These are phyloP conservation scores for Dryobotodes eremita DNA, from an alignment of 2,888 invertebrate genomes.

Conservation along the genomic window DNA sequence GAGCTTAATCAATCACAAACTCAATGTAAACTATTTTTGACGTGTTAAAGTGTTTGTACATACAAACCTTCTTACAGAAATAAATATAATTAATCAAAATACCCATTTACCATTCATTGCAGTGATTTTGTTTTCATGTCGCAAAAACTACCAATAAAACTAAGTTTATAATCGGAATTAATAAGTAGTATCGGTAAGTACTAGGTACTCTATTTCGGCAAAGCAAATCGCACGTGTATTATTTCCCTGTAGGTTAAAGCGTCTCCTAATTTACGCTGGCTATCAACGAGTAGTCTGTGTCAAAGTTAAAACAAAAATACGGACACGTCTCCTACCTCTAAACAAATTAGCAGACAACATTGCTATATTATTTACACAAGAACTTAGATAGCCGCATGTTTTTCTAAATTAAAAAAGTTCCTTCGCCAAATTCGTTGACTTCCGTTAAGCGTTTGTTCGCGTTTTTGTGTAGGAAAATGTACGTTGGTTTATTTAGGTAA, in stretches of 20 bases:
- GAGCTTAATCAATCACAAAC: background rate
- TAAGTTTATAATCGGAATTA: background rate
- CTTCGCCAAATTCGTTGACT: conserved; percentile 16
- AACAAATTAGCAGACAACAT: conserved; percentile 28
- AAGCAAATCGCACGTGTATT: background rate
- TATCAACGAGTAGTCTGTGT: background rate
- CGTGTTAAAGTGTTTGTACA: background rate
- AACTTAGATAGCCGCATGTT: conserved; percentile 26
- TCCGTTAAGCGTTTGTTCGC: no score
- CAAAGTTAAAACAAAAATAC: conserved; percentile 16
- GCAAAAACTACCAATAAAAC: background rate
- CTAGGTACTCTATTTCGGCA: background rate
- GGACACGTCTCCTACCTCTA: conserved; percentile 4
- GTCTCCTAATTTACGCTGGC: background rate
- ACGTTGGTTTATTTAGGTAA: background rate
- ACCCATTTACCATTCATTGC: background rate
- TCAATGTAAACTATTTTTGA: background rate
- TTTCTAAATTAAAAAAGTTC: conserved; percentile 58
- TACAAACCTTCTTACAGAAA: background rate
- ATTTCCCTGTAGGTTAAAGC: background rate
- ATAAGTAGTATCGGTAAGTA: background rate
- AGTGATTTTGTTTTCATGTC: background rate
- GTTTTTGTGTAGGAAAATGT: conserved; percentile 27
- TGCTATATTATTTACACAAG: conserved; percentile 24
- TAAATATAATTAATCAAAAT: background rate